These are phyloP conservation scores for Platyscapa corneri DNA, from an alignment of 1,140 invertebrate species.

Conservation along the genomic window DNA sequence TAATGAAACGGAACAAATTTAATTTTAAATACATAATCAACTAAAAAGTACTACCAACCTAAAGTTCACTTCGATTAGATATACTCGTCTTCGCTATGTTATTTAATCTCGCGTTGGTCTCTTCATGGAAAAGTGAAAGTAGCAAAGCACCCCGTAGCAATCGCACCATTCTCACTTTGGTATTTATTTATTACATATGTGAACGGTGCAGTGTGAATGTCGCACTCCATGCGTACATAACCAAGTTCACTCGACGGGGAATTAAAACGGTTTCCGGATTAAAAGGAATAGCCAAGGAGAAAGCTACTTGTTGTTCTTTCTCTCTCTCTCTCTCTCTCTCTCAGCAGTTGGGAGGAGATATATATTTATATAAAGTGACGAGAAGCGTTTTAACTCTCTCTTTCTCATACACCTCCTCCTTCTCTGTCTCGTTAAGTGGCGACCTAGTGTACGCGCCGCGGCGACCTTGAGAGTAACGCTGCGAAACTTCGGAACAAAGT, in stretches of 20 bases:
- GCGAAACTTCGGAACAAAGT: slow-evolving; percentile 70
- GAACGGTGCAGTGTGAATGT: too few relatives aligned
- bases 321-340: background rate
- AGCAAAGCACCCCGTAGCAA: too few relatives aligned
- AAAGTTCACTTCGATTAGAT: too few relatives aligned
- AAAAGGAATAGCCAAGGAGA: background rate
- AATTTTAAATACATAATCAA: too few relatives aligned
- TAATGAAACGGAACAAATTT: too few relatives aligned
- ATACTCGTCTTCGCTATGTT: too few relatives aligned
- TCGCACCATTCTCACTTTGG: too few relatives aligned
- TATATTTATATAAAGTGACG: slow-evolving; percentile 67
- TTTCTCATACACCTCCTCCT: slow-evolving; percentile 51
- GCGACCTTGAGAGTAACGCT: slow-evolving; percentile 67
- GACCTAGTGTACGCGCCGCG: slow-evolving; percentile 63
- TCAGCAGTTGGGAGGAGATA: slow-evolving; percentile 57
- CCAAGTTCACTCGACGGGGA: slow-evolving; percentile 54
- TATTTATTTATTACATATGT: background rate
- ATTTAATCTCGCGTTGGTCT: too few relatives aligned
- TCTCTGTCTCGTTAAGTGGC: slow-evolving; percentile 56
- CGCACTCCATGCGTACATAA: background rate
- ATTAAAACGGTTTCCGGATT: slow-evolving; percentile 58
- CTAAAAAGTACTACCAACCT: too few relatives aligned
- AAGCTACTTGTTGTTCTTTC: background rate
- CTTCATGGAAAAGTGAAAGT: background rate
- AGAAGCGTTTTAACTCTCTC: slow-evolving; percentile 53